phyloP scores from a whole-genome alignment of 2,797 vertebrate species.

The Tapirus indicus region DNA sequence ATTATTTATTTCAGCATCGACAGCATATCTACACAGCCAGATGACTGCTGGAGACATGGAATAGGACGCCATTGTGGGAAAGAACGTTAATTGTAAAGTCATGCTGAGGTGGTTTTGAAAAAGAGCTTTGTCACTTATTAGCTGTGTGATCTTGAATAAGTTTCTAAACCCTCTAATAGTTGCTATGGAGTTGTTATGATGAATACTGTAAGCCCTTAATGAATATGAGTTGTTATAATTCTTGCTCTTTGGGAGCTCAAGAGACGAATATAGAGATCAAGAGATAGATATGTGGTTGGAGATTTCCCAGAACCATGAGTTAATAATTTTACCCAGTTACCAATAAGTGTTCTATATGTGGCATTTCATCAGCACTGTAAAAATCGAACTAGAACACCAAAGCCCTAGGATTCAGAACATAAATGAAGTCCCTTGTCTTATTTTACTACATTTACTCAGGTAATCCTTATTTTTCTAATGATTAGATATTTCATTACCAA shows the following conservation, averaged over 20 bases:
- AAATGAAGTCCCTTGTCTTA: constrained; percentile 38
- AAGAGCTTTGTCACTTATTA: constrained; percentile 70
- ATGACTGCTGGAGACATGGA: not conserved
- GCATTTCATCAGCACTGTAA: constrained; percentile 20
- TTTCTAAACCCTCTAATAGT: constrained; percentile 64
- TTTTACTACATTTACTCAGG: constrained; percentile 40
- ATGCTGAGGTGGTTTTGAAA: constrained; percentile 76
- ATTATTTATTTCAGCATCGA: constrained; percentile 30
- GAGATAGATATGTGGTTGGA: constrained; percentile 9
- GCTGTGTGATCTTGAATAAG: constrained; percentile 58
- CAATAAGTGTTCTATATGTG: constrained; percentile 5
- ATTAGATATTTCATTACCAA: constrained; percentile 24
- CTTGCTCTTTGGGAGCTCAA: constrained; percentile 62
- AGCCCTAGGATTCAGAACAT: not conserved
- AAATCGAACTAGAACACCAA: constrained; percentile 49
- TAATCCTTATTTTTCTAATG: constrained; percentile 34
- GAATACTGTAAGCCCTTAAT: constrained; percentile 60
- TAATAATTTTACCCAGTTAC: constrained; percentile 57
- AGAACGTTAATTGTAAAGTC: constrained; percentile 64
- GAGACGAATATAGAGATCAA: constrained; percentile 46
- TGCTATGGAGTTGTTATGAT: constrained; percentile 75
- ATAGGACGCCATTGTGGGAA: constrained; percentile 60
- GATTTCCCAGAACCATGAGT: constrained; percentile 52
- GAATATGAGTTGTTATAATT: constrained; percentile 67
- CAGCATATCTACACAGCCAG: not conserved